Conservation (phyloP, 2,888 invertebrate species). For the Philereme vetulata region DNA sequence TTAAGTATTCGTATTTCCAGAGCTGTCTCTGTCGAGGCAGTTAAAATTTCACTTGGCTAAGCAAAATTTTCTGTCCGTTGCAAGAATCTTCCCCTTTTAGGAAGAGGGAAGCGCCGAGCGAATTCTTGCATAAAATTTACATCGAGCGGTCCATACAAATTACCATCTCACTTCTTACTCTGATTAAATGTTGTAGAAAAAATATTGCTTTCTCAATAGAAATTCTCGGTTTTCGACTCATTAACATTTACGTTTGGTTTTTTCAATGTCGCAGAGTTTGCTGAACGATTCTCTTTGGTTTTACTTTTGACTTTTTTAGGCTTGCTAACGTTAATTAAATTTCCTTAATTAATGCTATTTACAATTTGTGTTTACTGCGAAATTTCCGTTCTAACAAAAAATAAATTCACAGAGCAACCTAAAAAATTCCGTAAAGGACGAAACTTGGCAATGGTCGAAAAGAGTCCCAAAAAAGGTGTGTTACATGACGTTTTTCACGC, state of each 20-base stretch:
- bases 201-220: conserved; percentile 81
- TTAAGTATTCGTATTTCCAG: conserved; percentile 81
- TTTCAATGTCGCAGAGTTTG: conserved; percentile 44
- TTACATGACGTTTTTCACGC: conserved; percentile 68
- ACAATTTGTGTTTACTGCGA: conserved; percentile 17
- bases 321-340: conserved; percentile 20
- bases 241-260: conserved; percentile 79
- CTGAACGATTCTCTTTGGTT: conserved; percentile 20
- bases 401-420: not conserved
- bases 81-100: conserved; percentile 81
- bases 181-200: conserved; percentile 84
- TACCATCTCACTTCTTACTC: conserved; percentile 83
- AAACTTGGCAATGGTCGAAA: conserved; percentile 65
- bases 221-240: conserved; percentile 80
- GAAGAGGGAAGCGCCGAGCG: conserved; percentile 72
- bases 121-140: conserved; percentile 84
- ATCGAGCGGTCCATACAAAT: conserved; percentile 84
- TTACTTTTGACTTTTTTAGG: conserved; percentile 18
- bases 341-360: conserved; percentile 33
- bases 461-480: conserved; percentile 69
- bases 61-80: conserved; percentile 83
- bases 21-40: conserved; percentile 81
- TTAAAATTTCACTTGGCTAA: conserved; percentile 84
- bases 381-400: not conserved
- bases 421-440: conserved; percentile 48